Conservation (phyloP, 2,113 vertebrate genomes). For the Casuarius casuarius region DNA sequence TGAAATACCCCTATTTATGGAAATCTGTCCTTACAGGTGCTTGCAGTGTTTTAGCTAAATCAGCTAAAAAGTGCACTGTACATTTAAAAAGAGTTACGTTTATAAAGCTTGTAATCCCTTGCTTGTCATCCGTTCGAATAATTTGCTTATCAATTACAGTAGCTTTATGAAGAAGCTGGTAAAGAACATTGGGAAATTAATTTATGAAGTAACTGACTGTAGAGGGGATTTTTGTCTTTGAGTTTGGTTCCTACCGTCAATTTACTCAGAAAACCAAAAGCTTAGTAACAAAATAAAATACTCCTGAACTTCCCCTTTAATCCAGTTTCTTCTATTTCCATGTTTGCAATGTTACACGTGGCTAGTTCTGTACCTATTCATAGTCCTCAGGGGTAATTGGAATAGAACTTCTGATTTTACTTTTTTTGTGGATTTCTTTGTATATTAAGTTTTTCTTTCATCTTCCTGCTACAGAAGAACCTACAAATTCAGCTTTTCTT, state of each 20-base stretch:
- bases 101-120: background rate
- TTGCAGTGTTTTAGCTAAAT: background rate
- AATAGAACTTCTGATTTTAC: background rate
- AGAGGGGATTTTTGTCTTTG: background rate
- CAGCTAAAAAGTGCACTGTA: background rate
- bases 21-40: background rate
- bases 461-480: background rate
- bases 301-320: background rate
- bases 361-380: background rate
- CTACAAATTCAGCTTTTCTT: background rate
- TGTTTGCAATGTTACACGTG: rapidly evolving
- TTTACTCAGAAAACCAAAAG: background rate
- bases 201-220: background rate
- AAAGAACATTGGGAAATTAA: background rate
- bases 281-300: background rate
- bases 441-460: background rate
- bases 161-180: background rate
- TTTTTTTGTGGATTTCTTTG: background rate
- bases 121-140: background rate
- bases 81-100: background rate
- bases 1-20: background rate
- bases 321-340: background rate
- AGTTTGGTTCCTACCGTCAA: background rate
- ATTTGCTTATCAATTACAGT: background rate
- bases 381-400: background rate